These are phyloP conservation scores for Drosophila santomea DNA, from an alignment of 1,140 invertebrate genomes.

Conservation along the genomic window DNA sequence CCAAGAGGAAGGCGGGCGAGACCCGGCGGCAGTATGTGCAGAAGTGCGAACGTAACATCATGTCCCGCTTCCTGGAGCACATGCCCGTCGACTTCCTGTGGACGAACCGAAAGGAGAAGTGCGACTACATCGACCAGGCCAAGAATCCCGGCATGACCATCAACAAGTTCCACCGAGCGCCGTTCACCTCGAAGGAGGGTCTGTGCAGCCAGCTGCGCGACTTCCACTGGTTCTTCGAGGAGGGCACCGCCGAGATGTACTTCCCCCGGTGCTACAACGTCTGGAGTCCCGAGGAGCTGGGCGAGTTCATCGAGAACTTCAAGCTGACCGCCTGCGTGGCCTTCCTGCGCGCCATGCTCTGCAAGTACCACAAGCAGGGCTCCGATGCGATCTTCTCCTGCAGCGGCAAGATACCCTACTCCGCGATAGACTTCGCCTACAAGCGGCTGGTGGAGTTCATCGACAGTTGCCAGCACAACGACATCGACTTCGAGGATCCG, in stretches of 20 bases:
- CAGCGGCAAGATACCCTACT: slow-evolving; percentile 89
- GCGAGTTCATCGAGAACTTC: slow-evolving; percentile 95
- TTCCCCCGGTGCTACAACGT: slow-evolving; percentile 96
- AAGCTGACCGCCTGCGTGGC: slow-evolving; percentile 94
- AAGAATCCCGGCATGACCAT: slow-evolving; percentile 84
- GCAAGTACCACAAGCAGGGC: slow-evolving; percentile 86
- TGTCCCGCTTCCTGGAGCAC: slow-evolving; percentile 88
- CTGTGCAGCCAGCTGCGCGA: slow-evolving; percentile 92
- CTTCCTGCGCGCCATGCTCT: slow-evolving; percentile 91
- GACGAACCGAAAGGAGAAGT: slow-evolving; percentile 93
- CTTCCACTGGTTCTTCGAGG: slow-evolving; percentile 95
- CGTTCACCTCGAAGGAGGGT: slow-evolving; percentile 96
- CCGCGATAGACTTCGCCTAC: slow-evolving; percentile 92
- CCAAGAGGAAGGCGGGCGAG: slow-evolving; percentile 78
- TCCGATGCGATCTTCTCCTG: slow-evolving; percentile 86
- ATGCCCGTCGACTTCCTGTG: slow-evolving; percentile 94
- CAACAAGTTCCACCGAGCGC: slow-evolving; percentile 89
- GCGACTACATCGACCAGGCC: slow-evolving; percentile 85
- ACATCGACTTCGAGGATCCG: slow-evolving; percentile 91
- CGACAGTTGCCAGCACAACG: slow-evolving; percentile 91
- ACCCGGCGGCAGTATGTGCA: slow-evolving; percentile 76
- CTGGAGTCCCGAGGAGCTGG: slow-evolving; percentile 93
- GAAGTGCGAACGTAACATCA: slow-evolving; percentile 87
- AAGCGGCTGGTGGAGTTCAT: slow-evolving; percentile 91
- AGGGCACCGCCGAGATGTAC: slow-evolving; percentile 90